Conservation (phyloP, 2,888 invertebrate species). For the Galeruca laticollis region DNA sequence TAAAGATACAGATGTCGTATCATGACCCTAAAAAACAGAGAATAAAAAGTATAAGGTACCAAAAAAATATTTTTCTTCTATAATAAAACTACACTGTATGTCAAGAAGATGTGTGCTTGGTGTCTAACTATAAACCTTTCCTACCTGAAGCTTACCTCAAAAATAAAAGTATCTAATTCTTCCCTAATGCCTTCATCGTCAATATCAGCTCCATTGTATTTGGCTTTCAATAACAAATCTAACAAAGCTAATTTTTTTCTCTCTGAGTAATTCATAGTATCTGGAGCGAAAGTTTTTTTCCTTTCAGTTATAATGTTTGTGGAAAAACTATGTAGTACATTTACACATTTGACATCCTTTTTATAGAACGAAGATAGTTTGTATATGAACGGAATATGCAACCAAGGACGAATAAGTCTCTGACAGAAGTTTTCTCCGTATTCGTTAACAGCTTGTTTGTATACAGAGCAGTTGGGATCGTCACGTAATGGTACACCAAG, state of each 20-base stretch:
- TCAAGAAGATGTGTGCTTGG: too few relatives aligned
- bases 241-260: conserved; percentile 68
- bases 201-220: conserved; percentile 66
- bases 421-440: neutral
- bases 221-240: conserved; percentile 69
- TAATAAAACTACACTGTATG: too few relatives aligned
- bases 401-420: neutral
- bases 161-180: conserved; percentile 75
- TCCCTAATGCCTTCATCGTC: conserved; percentile 70
- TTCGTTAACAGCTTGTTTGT: conserved; percentile 1
- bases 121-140: too few relatives aligned
- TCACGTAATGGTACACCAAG: neutral
- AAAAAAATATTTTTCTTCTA: too few relatives aligned
- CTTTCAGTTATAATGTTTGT: conserved; percentile 37
- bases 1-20: conserved; percentile 70
- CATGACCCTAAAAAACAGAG: conserved; percentile 70
- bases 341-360: conserved; percentile 5
- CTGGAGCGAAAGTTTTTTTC: conserved; percentile 10
- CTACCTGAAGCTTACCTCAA: conserved; percentile 66
- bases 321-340: conserved; percentile 39
- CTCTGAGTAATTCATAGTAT: conserved; percentile 12
- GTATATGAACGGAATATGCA: neutral
- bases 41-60: neutral
- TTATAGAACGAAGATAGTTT: neutral
- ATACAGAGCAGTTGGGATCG: neutral